Percentiles rank a stretch among this genome's conserved stretches.
Evolutionary conservation across 2,113 vertebrate species (phyloP).

Genomic region (Hyperoodon ampullatus): DNA sequence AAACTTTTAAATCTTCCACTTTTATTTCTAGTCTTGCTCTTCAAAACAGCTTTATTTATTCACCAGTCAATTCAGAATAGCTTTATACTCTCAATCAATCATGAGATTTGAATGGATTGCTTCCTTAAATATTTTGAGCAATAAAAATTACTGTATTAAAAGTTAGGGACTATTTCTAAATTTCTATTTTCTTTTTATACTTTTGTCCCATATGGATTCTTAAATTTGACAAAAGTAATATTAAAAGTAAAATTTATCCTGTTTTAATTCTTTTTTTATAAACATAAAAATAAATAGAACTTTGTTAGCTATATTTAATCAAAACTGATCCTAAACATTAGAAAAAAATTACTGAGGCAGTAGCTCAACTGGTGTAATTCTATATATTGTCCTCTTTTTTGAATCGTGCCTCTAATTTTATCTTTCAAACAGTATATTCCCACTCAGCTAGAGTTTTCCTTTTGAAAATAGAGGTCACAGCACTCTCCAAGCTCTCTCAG

Average conservation of each 20-base stretch:
- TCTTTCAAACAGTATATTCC: not conserved
- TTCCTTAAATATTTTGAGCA: slow-evolving; percentile 3
- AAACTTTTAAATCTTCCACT: slow-evolving; percentile 1
- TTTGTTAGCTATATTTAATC: not conserved
- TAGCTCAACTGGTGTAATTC: not conserved
- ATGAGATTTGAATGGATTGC: not conserved
- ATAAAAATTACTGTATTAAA: not conserved
- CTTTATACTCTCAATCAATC: not conserved
- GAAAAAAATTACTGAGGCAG: not conserved
- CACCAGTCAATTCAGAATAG: not conserved
- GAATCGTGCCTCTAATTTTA: not conserved
- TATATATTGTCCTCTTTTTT: not conserved
- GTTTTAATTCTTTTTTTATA: not conserved
- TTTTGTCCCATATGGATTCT: not conserved
- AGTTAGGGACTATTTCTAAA: not conserved
- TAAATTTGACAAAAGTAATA: not conserved
- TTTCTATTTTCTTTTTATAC: not conserved
- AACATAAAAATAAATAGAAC: not conserved
- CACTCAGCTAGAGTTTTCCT: not conserved
- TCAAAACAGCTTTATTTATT: not conserved
- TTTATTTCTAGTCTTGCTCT: not conserved
- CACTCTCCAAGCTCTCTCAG: not conserved
- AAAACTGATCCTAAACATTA: not conserved
- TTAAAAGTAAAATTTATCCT: not conserved
- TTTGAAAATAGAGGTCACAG: not conserved